These are phyloP conservation scores for Dynastes hyllus DNA, from an alignment of 2,888 invertebrate genomes.

Conservation along the genomic window DNA sequence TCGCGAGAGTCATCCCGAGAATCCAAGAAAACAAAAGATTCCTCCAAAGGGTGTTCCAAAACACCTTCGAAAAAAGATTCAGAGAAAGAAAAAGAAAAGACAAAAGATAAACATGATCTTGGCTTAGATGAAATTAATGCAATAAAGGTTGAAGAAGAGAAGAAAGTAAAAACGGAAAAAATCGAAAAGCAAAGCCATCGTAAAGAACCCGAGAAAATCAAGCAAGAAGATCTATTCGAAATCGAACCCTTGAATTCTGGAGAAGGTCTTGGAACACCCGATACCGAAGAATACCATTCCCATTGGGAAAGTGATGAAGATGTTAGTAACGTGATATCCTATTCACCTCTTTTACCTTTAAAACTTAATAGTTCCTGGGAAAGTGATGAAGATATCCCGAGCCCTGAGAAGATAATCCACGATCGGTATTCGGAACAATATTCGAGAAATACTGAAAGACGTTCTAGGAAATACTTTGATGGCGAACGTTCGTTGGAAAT, in stretches of 20 bases:
- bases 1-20: constrained; percentile 18
- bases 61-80: neutral
- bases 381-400: constrained; percentile 57
- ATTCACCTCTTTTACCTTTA: constrained; percentile 27
- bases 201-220: constrained; percentile 8
- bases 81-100: neutral
- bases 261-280: constrained; percentile 56
- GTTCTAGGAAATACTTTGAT: constrained; percentile 34
- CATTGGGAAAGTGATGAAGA: constrained; percentile 64
- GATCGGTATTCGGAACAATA: constrained; percentile 7
- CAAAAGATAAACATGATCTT: neutral
- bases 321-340: constrained; percentile 50
- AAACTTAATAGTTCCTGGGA: constrained; percentile 58
- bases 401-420: constrained; percentile 23
- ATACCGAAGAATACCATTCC: constrained; percentile 63
- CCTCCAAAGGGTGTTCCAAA: constrained; percentile 44
- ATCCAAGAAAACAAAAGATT: constrained; percentile 32
- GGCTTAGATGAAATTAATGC: neutral
- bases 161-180: neutral
- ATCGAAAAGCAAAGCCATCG: constrained; percentile 6
- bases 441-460: constrained; percentile 16
- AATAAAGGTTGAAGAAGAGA: neutral
- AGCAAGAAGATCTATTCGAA: constrained; percentile 33
- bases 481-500: constrained; percentile 59
- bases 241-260: constrained; percentile 24